phyloP scores from a whole-genome alignment of 2,113 vertebrate species.

The Raja brachyura region DNA sequence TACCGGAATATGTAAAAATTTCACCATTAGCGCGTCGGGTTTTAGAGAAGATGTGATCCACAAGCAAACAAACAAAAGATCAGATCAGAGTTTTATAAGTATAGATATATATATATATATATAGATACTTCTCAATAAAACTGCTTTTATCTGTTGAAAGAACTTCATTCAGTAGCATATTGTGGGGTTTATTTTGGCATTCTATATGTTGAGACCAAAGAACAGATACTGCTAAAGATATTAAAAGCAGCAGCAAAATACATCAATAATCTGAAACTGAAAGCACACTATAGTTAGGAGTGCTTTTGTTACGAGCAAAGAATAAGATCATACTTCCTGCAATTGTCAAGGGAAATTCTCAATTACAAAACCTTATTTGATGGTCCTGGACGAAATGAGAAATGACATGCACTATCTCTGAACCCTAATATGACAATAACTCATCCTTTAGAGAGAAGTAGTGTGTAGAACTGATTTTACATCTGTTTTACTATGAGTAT shows the following conservation, averaged over 20 bases:
- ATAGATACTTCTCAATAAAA: neutral
- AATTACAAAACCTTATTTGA: neutral
- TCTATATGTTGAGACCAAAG: neutral
- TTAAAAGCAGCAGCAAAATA: slow-evolving; percentile 32
- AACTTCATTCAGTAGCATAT: neutral
- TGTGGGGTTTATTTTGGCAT: neutral
- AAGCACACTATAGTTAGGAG: neutral
- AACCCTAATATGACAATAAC: neutral
- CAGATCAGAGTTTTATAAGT: too few species aligned
- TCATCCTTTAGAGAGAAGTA: neutral
- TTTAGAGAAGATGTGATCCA: too few species aligned
- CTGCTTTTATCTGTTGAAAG: neutral
- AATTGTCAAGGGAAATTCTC: slow-evolving; percentile 10
- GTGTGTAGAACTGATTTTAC: neutral
- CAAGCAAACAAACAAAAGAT: too few species aligned
- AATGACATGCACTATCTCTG: neutral
- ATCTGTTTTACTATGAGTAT: neutral
- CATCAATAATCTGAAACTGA: neutral
- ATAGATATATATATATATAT: neutral
- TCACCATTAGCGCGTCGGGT: too few species aligned
- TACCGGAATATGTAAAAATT: too few species aligned
- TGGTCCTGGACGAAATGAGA: neutral
- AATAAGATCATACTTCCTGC: neutral
- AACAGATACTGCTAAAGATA: neutral
- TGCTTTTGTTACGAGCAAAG: neutral